phyloP scores from a whole-genome alignment of 2,113 vertebrate genomes.

The Eleginops maclovinus region DNA sequence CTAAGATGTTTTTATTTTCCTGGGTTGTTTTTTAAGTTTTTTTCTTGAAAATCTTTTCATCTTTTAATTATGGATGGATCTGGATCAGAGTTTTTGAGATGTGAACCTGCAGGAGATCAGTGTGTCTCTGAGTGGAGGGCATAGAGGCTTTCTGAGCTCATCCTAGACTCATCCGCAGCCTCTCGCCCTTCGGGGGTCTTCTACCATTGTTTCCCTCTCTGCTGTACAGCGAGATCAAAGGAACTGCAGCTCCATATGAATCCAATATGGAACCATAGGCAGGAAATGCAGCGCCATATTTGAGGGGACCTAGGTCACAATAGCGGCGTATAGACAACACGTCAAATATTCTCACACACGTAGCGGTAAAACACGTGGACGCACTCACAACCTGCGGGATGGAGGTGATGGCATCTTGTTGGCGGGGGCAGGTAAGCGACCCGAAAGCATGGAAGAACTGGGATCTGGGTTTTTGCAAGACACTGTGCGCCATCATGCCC shows the following conservation, averaged over 20 bases:
- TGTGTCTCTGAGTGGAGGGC: slow-evolving; percentile 1
- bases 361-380: slow-evolving; percentile 15
- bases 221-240: slow-evolving; percentile 67
- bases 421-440: slow-evolving; percentile 81
- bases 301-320: slow-evolving; percentile 28
- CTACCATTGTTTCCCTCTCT: slow-evolving; percentile 58
- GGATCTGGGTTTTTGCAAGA: slow-evolving; percentile 10
- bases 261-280: slow-evolving; percentile 50
- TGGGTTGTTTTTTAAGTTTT: neutral
- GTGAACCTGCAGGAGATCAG: neutral
- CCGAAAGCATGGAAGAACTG: neutral
- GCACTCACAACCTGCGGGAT: slow-evolving; percentile 52
- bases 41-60: neutral
- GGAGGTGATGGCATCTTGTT: slow-evolving; percentile 84
- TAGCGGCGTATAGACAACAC: neutral
- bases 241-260: slow-evolving; percentile 51
- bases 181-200: slow-evolving; percentile 60
- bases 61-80: neutral
- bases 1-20: neutral
- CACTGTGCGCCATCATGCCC: slow-evolving; percentile 7
- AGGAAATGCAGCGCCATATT: slow-evolving; percentile 50
- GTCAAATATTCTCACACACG: neutral
- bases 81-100: slow-evolving; percentile 9
- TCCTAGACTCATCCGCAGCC: slow-evolving; percentile 53
- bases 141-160: slow-evolving; percentile 40